These are phyloP conservation scores for Branchellion lobata DNA, from an alignment of 2,888 invertebrate genomes.

Conservation along the genomic window DNA sequence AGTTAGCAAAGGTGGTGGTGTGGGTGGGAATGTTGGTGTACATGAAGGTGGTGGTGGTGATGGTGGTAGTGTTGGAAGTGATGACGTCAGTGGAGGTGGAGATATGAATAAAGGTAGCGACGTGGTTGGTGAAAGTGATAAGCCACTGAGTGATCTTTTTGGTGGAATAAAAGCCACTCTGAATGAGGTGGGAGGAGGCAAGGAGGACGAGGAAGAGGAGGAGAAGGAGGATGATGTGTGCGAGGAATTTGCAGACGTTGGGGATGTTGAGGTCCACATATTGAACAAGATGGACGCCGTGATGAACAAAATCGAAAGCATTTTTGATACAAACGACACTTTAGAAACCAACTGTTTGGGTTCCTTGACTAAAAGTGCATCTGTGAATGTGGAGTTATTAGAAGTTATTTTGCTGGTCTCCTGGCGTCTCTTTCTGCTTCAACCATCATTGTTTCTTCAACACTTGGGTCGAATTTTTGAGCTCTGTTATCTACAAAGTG, in stretches of 20 bases:
- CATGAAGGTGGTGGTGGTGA: no score
- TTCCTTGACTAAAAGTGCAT: not conserved
- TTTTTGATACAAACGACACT: not conserved
- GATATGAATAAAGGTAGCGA: not conserved
- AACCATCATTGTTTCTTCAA: not conserved
- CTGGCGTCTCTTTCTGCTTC: not conserved
- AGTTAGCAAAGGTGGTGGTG: no score
- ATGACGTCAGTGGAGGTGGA: not conserved
- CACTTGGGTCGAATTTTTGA: not conserved
- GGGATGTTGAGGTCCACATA: not conserved
- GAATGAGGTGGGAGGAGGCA: no score
- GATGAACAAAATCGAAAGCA: not conserved
- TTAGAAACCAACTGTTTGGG: not conserved
- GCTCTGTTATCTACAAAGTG: not conserved
- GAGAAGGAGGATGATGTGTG: not conserved
- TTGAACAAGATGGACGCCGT: not conserved
- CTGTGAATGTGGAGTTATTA: not conserved
- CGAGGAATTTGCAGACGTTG: not conserved
- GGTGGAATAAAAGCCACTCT: no score
- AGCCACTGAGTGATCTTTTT: no score
- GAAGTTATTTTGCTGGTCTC: not conserved
- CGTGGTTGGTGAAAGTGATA: not conserved
- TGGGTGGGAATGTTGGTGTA: no score
- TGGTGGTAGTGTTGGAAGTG: no score
- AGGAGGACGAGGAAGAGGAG: no score